A percentile compares a stretch with the other conserved stretches of the same genome.
Evolutionary conservation across 1,140 invertebrate species (phyloP).

Genomic region (Drosophila neocordata): DNA sequence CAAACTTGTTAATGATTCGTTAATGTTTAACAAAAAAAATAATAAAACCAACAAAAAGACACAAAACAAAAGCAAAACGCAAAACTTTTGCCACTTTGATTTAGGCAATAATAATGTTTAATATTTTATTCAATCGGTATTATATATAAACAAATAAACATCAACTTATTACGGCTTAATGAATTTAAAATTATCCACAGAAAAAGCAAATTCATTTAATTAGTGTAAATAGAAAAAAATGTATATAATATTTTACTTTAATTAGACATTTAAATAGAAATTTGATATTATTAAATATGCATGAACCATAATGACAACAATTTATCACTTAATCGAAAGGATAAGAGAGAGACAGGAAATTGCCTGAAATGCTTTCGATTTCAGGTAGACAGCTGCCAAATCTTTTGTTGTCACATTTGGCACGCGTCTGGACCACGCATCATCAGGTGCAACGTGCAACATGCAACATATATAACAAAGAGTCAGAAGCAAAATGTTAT

Average conservation of each 20-base stretch:
- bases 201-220: neutral
- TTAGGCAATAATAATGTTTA: conserved; percentile 4
- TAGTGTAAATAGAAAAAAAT: neutral
- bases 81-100: conserved; percentile 2
- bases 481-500: conserved; percentile 21
- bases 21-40: conserved; percentile 51
- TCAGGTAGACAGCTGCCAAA: conserved; percentile 39
- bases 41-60: neutral
- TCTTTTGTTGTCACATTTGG: conserved; percentile 68
- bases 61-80: neutral
- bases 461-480: conserved; percentile 12
- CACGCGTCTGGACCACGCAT: conserved; percentile 66
- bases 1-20: conserved; percentile 77
- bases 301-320: neutral
- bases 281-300: neutral
- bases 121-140: conserved; percentile 1
- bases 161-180: conserved; percentile 6
- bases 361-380: conserved; percentile 36
- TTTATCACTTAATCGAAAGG: neutral
- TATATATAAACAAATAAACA: conserved; percentile 4
- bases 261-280: neutral
- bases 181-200: neutral
- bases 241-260: neutral
- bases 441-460: conserved; percentile 71
- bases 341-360: neutral